Base-by-base conservation (phyloP, 2,888 invertebrate genomes). In the Melanotus villosus region DNA sequence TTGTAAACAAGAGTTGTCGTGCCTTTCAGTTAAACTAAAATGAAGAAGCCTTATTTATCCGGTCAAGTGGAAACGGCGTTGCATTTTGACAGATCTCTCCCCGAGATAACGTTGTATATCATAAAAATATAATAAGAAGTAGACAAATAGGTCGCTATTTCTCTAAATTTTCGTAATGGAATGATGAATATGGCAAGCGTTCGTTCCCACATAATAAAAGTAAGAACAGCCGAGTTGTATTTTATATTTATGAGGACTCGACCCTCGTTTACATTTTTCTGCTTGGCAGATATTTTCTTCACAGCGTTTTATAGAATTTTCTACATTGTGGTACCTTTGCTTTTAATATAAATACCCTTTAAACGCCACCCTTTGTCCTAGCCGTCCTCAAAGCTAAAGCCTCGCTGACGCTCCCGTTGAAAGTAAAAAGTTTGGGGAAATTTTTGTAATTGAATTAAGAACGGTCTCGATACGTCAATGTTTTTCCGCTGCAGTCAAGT, bases 121-220 rank as follows among this genome's bases (percentile, higher is more conserved):
- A 65, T 60, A 64, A 63, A 67, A 70, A 70, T 58, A 64, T 63
- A 70, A 70, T 70, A 67, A 67, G 64, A 70, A 63, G 65, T 30
- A 67, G 59, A 70, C 70, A 70, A 70, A 70, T 70, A 67, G 57
- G 67, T 64, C 62, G 66, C 63, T 58, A 70, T 70, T 67, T 67
- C 57, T 70, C 63, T 70, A 70, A 67, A 70, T 67, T 70, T 70
- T 58, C 59, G 67, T 70, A 70, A 70, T 70, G 58, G 70, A 67
- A 70, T 70, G 70, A 70, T 70, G 70, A 70, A 70, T 70, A 70
- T 70, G 67, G 66, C 70, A 58, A 70, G 60, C 70, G 59, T 70
- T 70, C 70, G 58, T 70, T 70, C 64, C 67, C 70, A 70, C 70
- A 70, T 70, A 70, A 70, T 70, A 70, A 70, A 70, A 70, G 70